These are phyloP conservation scores for Platichthys stellatus DNA, from an alignment of 2,113 vertebrate genomes.

Conservation along the genomic window DNA sequence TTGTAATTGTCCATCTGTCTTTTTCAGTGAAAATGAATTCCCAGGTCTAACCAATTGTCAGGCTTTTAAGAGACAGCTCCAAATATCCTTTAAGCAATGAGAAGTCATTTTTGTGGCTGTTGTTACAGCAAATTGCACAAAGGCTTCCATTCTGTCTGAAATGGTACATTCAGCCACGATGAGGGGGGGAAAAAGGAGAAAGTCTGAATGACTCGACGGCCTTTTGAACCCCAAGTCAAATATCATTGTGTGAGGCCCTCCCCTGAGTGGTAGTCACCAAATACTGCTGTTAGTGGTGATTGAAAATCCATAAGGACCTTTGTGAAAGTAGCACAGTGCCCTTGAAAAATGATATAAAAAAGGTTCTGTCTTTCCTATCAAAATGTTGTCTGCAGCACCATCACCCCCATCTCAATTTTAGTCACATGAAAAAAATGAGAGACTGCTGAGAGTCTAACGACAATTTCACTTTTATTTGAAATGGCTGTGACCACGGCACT, in stretches of 20 bases:
- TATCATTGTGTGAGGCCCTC: slow-evolving; percentile 75
- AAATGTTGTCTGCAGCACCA: slow-evolving; percentile 69
- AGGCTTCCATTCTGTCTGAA: slow-evolving; percentile 64
- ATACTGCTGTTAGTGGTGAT: slow-evolving; percentile 81
- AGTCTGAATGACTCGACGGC: slow-evolving; percentile 67
- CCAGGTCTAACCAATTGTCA: slow-evolving; percentile 58
- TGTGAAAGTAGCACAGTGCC: slow-evolving; percentile 72
- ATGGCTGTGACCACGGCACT: slow-evolving; percentile 47
- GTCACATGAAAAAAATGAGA: slow-evolving; percentile 42
- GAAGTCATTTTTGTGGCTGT: slow-evolving; percentile 71
- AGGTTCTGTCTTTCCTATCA: slow-evolving; percentile 71
- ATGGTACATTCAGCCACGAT: slow-evolving; percentile 59
- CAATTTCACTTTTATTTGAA: slow-evolving; percentile 62
- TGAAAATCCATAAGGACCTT: slow-evolving; percentile 82
- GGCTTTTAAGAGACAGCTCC: slow-evolving; percentile 64
- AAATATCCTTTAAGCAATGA: slow-evolving; percentile 77
- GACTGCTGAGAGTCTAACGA: slow-evolving; percentile 50
- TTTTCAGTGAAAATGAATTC: slow-evolving; percentile 62
- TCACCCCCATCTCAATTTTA: slow-evolving; percentile 59
- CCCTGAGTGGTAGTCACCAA: slow-evolving; percentile 72
- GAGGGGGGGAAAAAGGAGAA: slow-evolving; percentile 32
- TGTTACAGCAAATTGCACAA: slow-evolving; percentile 61
- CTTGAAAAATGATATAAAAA: slow-evolving; percentile 80
- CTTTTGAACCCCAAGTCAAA: slow-evolving; percentile 82
- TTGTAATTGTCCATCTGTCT: slow-evolving; percentile 69